Evolutionary conservation across 2,113 vertebrate species (phyloP), one percentile per base, ranked within the genome.

Genomic region (Ceratotherium simum): DNA sequence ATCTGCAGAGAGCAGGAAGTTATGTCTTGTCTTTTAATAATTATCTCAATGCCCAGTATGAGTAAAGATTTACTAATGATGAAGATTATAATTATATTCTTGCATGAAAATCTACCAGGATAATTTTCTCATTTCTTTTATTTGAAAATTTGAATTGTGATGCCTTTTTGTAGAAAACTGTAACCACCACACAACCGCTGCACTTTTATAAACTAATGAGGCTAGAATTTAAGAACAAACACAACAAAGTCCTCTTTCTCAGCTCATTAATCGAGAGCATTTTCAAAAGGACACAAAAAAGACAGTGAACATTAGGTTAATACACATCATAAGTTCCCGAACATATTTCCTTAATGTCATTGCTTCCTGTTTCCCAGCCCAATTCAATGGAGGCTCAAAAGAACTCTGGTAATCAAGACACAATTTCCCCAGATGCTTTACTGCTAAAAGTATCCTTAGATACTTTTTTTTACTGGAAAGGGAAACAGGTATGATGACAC

Each of bases 231-330:
- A 42, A 92, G 89, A 95, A 67, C 14, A 65, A 21, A 75, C n/a
- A 88, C 65, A 76, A 10, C 27, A 25, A 85, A 95, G n/a, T 80
- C 70, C 8, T 92, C 64, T 76, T 93, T 65, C 58, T 90, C 27
- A 67, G 70, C 39, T 95, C 87, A 83, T 51, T 80, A 25, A 16
- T 85, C 89, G 85, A 86, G 25, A 70, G 48, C 69, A 54, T 67
- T 95, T 97, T 82, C 72, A 65, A 64, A 95, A 95, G 36, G 12
- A 86, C 16, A 42, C 6, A 51, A 73, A 84, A 86, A 95, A 65
- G 8, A 73, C 12, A 42, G 39, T 16, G 20, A 81, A 60, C 21
- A 36, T 21, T 20, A 21, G 2, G 48, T 48, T 42, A 84, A 67
- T n/a, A 33, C 6, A 54, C 54, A 67, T 21, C n/a, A 33, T 0